These are phyloP conservation scores for Melitaea athalia DNA, from an alignment of 2,888 invertebrate species.

Conservation along the genomic window DNA sequence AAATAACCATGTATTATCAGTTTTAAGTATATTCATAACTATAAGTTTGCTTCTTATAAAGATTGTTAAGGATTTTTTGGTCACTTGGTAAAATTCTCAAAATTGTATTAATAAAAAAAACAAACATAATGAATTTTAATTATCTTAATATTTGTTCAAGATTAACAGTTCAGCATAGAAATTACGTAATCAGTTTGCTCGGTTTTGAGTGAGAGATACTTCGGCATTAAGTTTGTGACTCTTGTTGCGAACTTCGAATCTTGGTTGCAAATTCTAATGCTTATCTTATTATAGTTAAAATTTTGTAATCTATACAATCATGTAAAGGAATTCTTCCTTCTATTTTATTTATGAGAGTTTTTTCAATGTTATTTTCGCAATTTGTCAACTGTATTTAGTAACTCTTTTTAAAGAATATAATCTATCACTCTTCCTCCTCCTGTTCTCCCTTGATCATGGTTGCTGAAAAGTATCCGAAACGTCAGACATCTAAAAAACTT, in stretches of 20 bases:
- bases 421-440: no score
- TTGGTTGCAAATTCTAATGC: constrained; percentile 17
- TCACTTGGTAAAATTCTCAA: background rate
- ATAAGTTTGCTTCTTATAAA: no score
- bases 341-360: no score
- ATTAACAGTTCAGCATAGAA: constrained; percentile 19
- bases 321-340: background rate
- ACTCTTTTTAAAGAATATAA: no score
- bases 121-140: background rate
- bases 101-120: background rate
- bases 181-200: constrained; percentile 32
- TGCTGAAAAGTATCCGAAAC: no score
- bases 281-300: background rate
- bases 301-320: background rate
- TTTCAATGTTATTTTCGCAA: no score
- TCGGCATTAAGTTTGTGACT: constrained; percentile 32
- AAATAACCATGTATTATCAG: no score
- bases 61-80: no score
- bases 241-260: constrained; percentile 30
- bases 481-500: no score
- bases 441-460: no score
- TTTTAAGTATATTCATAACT: no score
- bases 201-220: constrained; percentile 29
- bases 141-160: constrained; percentile 4
- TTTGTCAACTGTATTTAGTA: no score